Conservation (phyloP, 2,888 invertebrate genomes). For the Eupithecia abbreviata region DNA sequence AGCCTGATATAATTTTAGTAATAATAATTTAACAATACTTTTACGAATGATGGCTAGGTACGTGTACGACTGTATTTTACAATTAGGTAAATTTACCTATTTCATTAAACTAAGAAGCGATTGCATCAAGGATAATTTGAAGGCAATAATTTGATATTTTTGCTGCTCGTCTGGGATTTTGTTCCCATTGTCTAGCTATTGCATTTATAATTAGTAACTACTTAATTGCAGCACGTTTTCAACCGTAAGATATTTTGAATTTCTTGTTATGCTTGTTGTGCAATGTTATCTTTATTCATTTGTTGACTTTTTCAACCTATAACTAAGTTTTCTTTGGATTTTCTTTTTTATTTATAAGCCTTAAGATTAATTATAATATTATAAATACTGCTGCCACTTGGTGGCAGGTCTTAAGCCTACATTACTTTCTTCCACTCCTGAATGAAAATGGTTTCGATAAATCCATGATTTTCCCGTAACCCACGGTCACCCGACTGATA, state of each 20-base stretch:
- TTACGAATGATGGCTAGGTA: no score
- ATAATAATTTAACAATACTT: no score
- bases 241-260: background rate
- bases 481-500: constrained; percentile 47
- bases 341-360: background rate
- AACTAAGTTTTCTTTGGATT: no score
- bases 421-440: background rate
- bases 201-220: background rate
- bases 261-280: background rate
- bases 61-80: background rate
- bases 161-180: background rate
- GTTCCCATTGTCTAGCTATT: background rate
- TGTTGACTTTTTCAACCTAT: background rate
- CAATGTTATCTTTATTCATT: background rate
- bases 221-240: background rate
- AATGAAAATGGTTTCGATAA: background rate
- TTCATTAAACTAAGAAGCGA: background rate
- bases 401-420: background rate
- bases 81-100: background rate
- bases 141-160: background rate
- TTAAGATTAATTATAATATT: no score
- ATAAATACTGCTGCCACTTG: no score
- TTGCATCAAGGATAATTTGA: background rate
- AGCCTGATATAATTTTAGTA: no score
- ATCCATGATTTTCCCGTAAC: constrained; percentile 1